Conservation (phyloP, 1,140 invertebrate genomes). For the Drosophila pseudoananassae region DNA sequence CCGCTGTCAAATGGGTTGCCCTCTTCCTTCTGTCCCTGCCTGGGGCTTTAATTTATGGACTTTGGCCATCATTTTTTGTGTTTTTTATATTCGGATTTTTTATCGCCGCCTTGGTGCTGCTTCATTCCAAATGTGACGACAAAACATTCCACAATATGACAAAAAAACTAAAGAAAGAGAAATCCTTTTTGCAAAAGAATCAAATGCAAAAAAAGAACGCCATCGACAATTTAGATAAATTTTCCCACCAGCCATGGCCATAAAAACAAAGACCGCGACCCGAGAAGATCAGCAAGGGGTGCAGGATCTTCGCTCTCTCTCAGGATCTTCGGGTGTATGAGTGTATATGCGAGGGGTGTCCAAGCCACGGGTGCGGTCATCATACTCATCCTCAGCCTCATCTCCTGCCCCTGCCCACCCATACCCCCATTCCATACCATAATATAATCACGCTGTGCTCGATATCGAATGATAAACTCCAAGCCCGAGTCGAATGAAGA, state of each 20-base stretch:
- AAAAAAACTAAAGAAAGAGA: slow-evolving; percentile 68
- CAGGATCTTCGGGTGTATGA: slow-evolving; percentile 20
- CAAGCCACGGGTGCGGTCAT: slow-evolving; percentile 59
- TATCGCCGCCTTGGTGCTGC: slow-evolving; percentile 12
- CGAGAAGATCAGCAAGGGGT: slow-evolving; percentile 67
- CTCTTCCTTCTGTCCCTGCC: slow-evolving; percentile 24
- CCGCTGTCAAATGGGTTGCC: slow-evolving; percentile 58
- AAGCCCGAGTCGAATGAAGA: slow-evolving; percentile 46
- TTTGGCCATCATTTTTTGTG: slow-evolving; percentile 61
- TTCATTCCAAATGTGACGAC: slow-evolving; percentile 79
- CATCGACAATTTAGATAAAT: slow-evolving; percentile 84
- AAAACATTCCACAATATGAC: slow-evolving; percentile 84
- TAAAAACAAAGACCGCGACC: slow-evolving; percentile 76
- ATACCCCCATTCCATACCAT: slow-evolving; percentile 17
- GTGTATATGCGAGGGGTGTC: slow-evolving; percentile 28
- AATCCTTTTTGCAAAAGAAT: slow-evolving; percentile 67
- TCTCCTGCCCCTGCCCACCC: slow-evolving; percentile 9
- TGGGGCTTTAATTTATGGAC: slow-evolving; percentile 79
- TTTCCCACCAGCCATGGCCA: slow-evolving; percentile 82
- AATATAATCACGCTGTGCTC: slow-evolving; percentile 66
- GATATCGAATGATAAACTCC: slow-evolving; percentile 80
- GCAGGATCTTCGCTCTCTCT: slow-evolving; percentile 31
- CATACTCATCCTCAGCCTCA: slow-evolving; percentile 36
- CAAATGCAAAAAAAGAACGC: slow-evolving; percentile 56
- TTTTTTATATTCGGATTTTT: slow-evolving; percentile 21